phyloP scores from a whole-genome alignment of 2,797 vertebrate species.

The Adelosebastes latens region DNA sequence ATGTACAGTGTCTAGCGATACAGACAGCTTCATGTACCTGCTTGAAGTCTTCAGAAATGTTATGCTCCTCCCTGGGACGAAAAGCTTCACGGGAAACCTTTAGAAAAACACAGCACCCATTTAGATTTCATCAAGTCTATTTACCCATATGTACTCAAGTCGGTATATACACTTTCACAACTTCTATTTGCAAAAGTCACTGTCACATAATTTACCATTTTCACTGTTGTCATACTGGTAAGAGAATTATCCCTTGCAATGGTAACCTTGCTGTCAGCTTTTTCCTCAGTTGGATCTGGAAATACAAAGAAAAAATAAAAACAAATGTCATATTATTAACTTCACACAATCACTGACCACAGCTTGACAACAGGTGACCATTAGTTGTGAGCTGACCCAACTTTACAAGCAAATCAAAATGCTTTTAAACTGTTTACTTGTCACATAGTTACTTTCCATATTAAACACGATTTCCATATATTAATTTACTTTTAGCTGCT shows the following conservation, averaged over 20 bases:
- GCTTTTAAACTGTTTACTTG: not conserved
- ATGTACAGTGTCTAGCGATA: not conserved
- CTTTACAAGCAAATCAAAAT: not conserved
- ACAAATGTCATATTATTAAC: not conserved
- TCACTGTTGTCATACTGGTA: conserved; percentile 7
- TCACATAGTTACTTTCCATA: not conserved
- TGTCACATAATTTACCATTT: conserved; percentile 50
- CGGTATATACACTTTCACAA: not conserved
- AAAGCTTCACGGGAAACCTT: conserved; percentile 25
- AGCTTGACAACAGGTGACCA: not conserved
- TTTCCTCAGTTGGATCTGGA: conserved; percentile 17
- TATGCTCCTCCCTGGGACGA: not conserved
- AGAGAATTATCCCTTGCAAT: not conserved
- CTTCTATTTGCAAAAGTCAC: not conserved
- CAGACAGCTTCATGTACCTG: conserved; percentile 6
- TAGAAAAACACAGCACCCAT: not conserved
- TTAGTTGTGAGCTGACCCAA: not conserved
- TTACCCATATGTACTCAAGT: not conserved
- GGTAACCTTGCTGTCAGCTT: not conserved
- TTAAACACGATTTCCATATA: not conserved
- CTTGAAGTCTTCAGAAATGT: not conserved
- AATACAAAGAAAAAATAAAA: not conserved
- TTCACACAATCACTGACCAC: not conserved
- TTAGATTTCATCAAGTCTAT: not conserved
- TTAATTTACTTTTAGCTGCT: not conserved